Conservation (phyloP, 1,140 invertebrate species). For the Globodera ellingtonae region DNA sequence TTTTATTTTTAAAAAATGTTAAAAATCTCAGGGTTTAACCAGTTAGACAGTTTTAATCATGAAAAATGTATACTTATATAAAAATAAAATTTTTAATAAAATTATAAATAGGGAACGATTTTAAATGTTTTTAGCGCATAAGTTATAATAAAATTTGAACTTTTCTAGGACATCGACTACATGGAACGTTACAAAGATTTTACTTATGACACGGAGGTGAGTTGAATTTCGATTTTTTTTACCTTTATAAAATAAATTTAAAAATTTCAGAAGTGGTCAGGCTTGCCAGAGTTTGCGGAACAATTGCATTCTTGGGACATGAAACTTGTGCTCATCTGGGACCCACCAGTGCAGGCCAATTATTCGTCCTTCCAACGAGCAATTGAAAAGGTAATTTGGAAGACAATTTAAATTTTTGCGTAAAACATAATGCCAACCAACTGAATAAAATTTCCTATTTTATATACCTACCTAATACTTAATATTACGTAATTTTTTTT, state of each 20-base stretch:
- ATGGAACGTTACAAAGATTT: slow-evolving; percentile 86
- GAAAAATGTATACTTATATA: too few relatives aligned
- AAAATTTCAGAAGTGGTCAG: slow-evolving; percentile 46
- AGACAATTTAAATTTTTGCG: slow-evolving; percentile 8
- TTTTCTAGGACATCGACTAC: slow-evolving; percentile 75
- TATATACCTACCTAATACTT: background rate
- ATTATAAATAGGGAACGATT: too few relatives aligned
- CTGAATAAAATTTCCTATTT: background rate
- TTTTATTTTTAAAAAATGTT: too few relatives aligned
- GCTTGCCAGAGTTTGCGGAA: slow-evolving; percentile 41
- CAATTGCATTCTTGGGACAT: slow-evolving; percentile 42
- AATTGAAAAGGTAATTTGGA: slow-evolving; percentile 32
- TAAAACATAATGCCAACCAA: background rate
- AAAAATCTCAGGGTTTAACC: too few relatives aligned
- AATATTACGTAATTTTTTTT: slow-evolving; percentile 7
- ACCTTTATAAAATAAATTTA: background rate
- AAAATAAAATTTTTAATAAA: too few relatives aligned
- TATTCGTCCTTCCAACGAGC: slow-evolving; percentile 43
- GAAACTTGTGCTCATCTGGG: slow-evolving; percentile 48
- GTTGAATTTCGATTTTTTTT: background rate
- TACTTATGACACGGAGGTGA: slow-evolving; percentile 67
- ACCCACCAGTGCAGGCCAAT: slow-evolving; percentile 53
- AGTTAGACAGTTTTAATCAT: too few relatives aligned
- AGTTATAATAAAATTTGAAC: too few relatives aligned
- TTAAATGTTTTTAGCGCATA: too few relatives aligned